Evolutionary conservation across 37 sponge, comb jelly and placozoan species (phyloP), one percentile per base, ranked within the genome.

Genomic region (Oopsacas minuta): DNA sequence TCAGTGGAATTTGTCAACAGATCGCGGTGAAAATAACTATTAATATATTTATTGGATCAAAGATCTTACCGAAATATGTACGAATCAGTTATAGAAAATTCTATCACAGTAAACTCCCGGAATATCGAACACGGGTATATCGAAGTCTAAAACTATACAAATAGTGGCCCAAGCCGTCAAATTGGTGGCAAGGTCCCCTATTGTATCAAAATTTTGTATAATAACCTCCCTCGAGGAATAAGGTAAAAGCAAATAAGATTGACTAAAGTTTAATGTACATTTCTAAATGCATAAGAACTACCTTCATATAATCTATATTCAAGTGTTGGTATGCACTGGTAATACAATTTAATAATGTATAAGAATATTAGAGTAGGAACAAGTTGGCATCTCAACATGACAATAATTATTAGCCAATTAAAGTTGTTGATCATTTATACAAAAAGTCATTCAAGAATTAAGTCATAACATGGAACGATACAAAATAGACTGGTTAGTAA

Each of bases 381-480:
- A 61, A n/a, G 75, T 61, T 61, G 75, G 75, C 75, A 61, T 61
- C 75, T 61, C 75, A 61, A 61, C 75, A 61, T 25, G 75, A 61
- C 75, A 61, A 61, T 61, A 61, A 61, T 61, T 61, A 61, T 61
- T 61, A 61, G 75, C 75, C 75, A 61, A 61, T 61, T 61, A 61
- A 61, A 61, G 75, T 61, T 61, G 75, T 61, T 61, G 75, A 61
- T 61, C 75, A 61, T 61, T 61, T 61, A 61, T 61, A 61, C 75
- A 61, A 61, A 46, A 61, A 61, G 75, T 25, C 75, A 61, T 61
- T 61, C 75, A 61, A 61, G 75, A 61, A 61, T 61, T 61, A 61
- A 61, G 75, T 61, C 75, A 61, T 61, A 61, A 61, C 75, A 61
- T 61, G 75, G 75, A 61, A 61, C 75, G 75, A 61, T 61, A 61